A percentile compares a stretch with the other conserved stretches of the same genome.
These are phyloP conservation scores for Anthoscopus minutus DNA, from an alignment of 2,113 vertebrate genomes.

Conservation along the genomic window DNA sequence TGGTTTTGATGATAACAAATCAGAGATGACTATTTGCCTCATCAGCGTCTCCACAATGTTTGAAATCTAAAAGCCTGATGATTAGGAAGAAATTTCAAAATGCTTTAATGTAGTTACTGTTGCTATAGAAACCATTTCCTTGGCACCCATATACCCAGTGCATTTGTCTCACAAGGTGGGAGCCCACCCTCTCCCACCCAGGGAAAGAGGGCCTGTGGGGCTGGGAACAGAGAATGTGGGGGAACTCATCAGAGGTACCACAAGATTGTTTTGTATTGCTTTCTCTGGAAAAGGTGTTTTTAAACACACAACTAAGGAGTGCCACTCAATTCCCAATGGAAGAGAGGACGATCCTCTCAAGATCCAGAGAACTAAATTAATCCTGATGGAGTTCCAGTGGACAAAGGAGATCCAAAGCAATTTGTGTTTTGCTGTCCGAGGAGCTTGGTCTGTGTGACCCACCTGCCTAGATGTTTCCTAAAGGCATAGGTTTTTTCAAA, in stretches of 20 bases:
- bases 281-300: background rate
- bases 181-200: background rate
- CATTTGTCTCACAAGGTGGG: slow-evolving; percentile 46
- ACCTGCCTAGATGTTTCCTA: background rate
- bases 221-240: background rate
- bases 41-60: background rate
- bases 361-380: background rate
- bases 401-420: background rate
- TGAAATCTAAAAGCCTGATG: background rate
- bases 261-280: background rate
- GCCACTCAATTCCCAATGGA: rapidly evolving
- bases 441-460: background rate
- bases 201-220: background rate
- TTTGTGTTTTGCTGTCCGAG: background rate
- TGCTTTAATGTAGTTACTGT: slow-evolving; percentile 29
- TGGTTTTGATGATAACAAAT: background rate
- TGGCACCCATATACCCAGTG: background rate
- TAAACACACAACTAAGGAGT: background rate
- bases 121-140: slow-evolving; percentile 51
- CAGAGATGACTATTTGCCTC: background rate
- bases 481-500: background rate
- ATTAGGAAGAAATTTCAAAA: slow-evolving; percentile 35
- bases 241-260: background rate
- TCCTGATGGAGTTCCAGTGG: background rate
- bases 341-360: background rate